Base-by-base conservation (phyloP, 2,888 invertebrate species). In the Scaptomyza caliginosa region DNA sequence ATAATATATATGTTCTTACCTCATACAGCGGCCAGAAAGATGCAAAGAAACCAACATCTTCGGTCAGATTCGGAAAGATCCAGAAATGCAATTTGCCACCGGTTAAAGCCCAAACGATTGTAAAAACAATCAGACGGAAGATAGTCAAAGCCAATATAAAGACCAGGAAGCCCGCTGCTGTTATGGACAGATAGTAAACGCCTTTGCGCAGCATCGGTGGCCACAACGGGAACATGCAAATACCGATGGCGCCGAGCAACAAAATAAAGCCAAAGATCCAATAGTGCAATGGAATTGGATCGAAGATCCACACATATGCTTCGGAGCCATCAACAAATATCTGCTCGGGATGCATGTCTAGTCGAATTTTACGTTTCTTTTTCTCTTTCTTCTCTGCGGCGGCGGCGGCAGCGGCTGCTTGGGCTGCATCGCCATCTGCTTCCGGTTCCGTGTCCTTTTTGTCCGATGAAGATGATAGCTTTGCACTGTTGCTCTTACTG, bases 161-260 rank as follows among this genome's bases (percentile, higher is more conserved):
- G 45, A 98, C 97, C 56, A 99, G 94, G 92, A 99, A 98, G 6
- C 96, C 97, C 26, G 98, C 98, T 0, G 97, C 99, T 0, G 96
- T 96, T 75, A 99, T 94, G 90, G 98, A 98, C 72, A 99, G 92
- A 92, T 99, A 99, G 92, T 99, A 99, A 11, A 99, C 99, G 67
- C 98, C 98, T 91, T 96, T 94, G 80, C 97, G 94, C 82, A 99
- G 95, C 79, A 96, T 95, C 54, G 96, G 96, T 0, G 99, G 99
- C 99, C 99, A 99, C 55, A 99, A 92, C n/a, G 99, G 99, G 92
- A 99, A 99, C 90, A 99, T 94, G 92, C 99, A 99, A 34, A 99
- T 95, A 11, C 95, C 96, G 83, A 99, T 97, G 26, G 98, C 97
- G 19, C 97, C 99, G 55, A 99, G 92, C 26, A 99, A 97, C 69